Evolutionary conservation across 2,797 vertebrate species (phyloP).

Genomic region (Diglossa cyanea): DNA sequence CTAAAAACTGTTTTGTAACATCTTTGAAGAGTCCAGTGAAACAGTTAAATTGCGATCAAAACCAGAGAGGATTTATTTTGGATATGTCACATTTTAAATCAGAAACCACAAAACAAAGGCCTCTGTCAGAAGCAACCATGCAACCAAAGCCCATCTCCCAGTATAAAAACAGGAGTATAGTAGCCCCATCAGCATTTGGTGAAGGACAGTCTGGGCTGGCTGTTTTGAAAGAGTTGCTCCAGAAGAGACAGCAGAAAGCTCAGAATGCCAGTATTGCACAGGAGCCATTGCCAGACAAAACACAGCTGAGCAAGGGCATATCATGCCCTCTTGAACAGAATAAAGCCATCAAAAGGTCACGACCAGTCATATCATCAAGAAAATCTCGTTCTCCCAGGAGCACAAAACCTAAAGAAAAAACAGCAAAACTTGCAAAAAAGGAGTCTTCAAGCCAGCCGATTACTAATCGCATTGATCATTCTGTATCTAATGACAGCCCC

Average conservation of each 20-base stretch:
- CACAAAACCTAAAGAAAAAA: slow-evolving; percentile 78
- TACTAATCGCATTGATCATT: slow-evolving; percentile 72
- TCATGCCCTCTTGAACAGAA: slow-evolving; percentile 73
- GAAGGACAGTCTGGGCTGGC: slow-evolving; percentile 87
- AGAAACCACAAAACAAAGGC: slow-evolving; percentile 72
- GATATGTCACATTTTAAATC: slow-evolving; percentile 74
- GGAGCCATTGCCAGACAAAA: slow-evolving; percentile 54
- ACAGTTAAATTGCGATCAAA: slow-evolving; percentile 78
- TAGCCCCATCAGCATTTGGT: slow-evolving; percentile 70
- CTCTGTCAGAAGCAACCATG: slow-evolving; percentile 68
- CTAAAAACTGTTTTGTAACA: slow-evolving; percentile 75
- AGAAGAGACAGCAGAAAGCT: slow-evolving; percentile 87
- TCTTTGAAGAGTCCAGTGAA: slow-evolving; percentile 78
- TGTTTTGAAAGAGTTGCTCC: slow-evolving; percentile 91
- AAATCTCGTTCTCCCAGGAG: slow-evolving; percentile 82
- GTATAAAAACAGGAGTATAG: slow-evolving; percentile 76
- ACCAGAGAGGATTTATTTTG: slow-evolving; percentile 77
- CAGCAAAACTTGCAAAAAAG: slow-evolving; percentile 78
- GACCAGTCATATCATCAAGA: slow-evolving; percentile 72
- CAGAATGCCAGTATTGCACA: slow-evolving; percentile 68
- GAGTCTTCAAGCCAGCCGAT: slow-evolving; percentile 75
- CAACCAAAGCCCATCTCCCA: slow-evolving; percentile 72
- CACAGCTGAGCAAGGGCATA: slow-evolving; percentile 68
- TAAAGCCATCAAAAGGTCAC: slow-evolving; percentile 75
- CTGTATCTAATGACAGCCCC: slow-evolving; percentile 81